Evolutionary conservation across 2,797 vertebrate genomes (phyloP), one percentile per base, ranked within the genome.

Genomic region (Microcaecilia unicolor): DNA sequence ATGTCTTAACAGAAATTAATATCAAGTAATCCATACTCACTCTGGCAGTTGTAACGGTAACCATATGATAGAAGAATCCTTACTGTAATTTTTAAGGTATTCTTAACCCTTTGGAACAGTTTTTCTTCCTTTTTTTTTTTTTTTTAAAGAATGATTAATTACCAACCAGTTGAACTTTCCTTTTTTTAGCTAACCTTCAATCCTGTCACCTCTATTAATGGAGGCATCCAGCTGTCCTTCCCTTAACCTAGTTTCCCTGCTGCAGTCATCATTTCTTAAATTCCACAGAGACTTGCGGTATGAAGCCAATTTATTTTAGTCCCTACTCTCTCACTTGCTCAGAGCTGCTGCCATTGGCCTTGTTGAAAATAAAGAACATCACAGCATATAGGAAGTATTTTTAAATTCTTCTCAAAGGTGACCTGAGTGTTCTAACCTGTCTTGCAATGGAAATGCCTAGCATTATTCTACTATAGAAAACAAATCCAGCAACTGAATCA

Each of bases 271-370:
- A 51, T 62, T 50, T 58, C 9, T 53, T 50, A 68, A 70, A 49
- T 65, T 63, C 58, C 61, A 25, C 27, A 56, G 78, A 68, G 74
- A 66, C 61, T 43, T 58, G 45, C 71, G 53, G 73, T 6, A 40
- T 55, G 55, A 71, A 78, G 51, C 66, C 64, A 72, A 74, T 83
- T 83, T 81, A 78, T 80, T 78, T 76, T 62, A 62, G 25, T 49
- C 61, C n/a, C 41, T 41, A 55, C 58, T 72, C 51, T 72, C 51
- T 39, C 49, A 44, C 35, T 64, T 58, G 42, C 46, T 46, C 48
- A 55, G 50, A 69, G 51, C 50, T 52, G 34, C 51, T 70, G 62
- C 61, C 64, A 65, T 55, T 57, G 60, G 65, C 71, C 68, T 60
- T 54, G 45, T 43, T 67, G 37, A 49, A 67, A 54, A 44, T 23